Evolutionary conservation across 37 sponge, comb jelly and placozoan genomes (phyloP).

Genomic region (Halichondria panicea): DNA sequence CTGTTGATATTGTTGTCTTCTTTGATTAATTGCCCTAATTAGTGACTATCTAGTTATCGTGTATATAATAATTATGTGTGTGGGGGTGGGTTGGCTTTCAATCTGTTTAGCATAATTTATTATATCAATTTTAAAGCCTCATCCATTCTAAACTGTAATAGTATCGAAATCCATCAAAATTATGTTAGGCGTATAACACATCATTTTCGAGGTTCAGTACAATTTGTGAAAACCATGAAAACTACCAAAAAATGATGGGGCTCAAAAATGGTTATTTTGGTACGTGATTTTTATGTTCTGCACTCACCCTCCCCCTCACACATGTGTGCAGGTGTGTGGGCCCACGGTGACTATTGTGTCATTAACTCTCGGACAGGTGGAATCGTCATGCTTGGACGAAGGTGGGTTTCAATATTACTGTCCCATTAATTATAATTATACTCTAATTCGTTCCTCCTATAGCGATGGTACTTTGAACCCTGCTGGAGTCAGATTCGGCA

Average conservation of each 20-base stretch:
- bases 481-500: slow-evolving; percentile 95
- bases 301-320: background rate
- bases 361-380: slow-evolving; percentile 89
- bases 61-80: too few relatives aligned
- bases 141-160: too few relatives aligned
- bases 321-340: slow-evolving; percentile 78
- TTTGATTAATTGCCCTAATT: too few relatives aligned
- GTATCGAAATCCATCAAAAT: too few relatives aligned
- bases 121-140: too few relatives aligned
- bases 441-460: slow-evolving; percentile 1
- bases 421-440: background rate
- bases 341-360: slow-evolving; percentile 94
- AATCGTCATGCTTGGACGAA: slow-evolving; percentile 94
- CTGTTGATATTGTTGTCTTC: too few relatives aligned
- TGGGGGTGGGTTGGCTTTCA: too few relatives aligned
- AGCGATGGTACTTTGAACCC: slow-evolving; percentile 99
- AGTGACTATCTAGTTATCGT: too few relatives aligned
- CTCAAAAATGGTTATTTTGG: background rate
- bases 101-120: too few relatives aligned
- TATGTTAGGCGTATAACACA: too few relatives aligned
- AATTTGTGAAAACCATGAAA: background rate
- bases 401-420: slow-evolving; percentile 32
- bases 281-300: background rate
- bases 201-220: too few relatives aligned
- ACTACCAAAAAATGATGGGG: background rate